Base-by-base conservation (phyloP, 2,888 invertebrate genomes). In the Carterocephalus palaemon region DNA sequence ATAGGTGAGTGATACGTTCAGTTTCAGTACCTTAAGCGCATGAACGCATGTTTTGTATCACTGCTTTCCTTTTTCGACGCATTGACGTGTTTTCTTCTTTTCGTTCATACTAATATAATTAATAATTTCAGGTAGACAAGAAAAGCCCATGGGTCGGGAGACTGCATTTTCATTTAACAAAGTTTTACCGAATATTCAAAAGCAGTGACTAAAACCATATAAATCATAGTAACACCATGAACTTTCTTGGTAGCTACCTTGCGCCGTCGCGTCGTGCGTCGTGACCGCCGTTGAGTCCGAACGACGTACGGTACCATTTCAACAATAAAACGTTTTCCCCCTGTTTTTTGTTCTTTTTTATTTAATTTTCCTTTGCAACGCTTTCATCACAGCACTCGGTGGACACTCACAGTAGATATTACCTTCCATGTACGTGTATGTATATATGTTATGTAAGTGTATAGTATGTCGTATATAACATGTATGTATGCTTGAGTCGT, bases 311-410 rank as follows among this genome's bases (percentile, higher is more conserved):
- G 52, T 51, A 53, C n/a, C 64, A 51, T 59, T 56, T 53, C 56
- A 52, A 56, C 64, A 84, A 86, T 84, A 85, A 86, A 43, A 84
- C 62, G 74, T 76, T 79, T 58, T 77, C 68, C 74, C 64, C 74
- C 64, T 70, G 63, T 73, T 70, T 71, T 75, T 75, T 72, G 63
- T 72, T 74, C 62, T 70, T 81, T 81, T 73, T 76, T 80, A 83
- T 77, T 68, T 64, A 65, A 71, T 78, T 76, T 74, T 75, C 73
- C 75, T 69, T 77, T 72, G 81, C 80, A 77, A 81, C 67, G 84
- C 85, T 85, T 85, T 69, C 69, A 83, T 83, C 85, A 83, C 84
- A 80, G 85, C 85, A 85, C 85, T 84, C 85, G 82, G 79, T 79
- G 79, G 72, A 79, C 73, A 76, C 77, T 83, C 85, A 80, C 84